A percentile compares a stretch with the other conserved stretches of the same genome.
These are phyloP conservation scores for Anguilla rostrata DNA, from an alignment of 2,113 vertebrate genomes.

Conservation along the genomic window DNA sequence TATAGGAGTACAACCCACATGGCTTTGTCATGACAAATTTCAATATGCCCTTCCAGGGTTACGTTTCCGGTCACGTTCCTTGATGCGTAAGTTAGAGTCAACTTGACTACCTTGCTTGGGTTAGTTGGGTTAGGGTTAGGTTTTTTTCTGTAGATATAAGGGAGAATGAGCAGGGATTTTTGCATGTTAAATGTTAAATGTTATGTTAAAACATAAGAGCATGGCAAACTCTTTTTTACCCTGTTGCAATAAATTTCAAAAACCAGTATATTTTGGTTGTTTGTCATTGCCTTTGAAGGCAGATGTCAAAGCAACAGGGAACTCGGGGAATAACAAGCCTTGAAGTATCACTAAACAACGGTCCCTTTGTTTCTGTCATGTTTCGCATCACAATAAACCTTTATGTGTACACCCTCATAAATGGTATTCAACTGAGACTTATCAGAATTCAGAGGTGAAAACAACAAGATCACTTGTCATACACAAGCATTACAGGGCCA, in stretches of 20 bases:
- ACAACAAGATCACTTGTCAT: background rate
- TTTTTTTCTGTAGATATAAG: background rate
- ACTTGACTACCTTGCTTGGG: too few relatives aligned
- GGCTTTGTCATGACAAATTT: too few relatives aligned
- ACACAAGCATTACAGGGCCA: background rate
- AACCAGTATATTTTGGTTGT: background rate
- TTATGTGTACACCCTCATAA: background rate
- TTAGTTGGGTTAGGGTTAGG: background rate
- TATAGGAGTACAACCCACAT: too few relatives aligned
- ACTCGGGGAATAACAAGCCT: background rate
- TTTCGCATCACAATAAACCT: background rate
- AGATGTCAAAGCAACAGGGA: background rate
- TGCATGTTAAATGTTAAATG: too few relatives aligned
- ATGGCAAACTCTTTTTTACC: background rate
- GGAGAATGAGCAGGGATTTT: too few relatives aligned
- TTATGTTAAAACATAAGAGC: background rate
- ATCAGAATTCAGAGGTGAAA: background rate
- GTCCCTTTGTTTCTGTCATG: background rate
- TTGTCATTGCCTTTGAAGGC: background rate
- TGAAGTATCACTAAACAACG: background rate
- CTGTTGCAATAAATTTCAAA: background rate
- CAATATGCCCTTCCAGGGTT: too few relatives aligned
- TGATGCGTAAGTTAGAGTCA: too few relatives aligned
- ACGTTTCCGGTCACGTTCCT: too few relatives aligned
- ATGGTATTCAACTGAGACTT: background rate